Percentiles rank a stretch among this genome's conserved stretches.
Conservation (phyloP, 2,888 invertebrate genomes). For the Microlaimidae sp. region DNA sequence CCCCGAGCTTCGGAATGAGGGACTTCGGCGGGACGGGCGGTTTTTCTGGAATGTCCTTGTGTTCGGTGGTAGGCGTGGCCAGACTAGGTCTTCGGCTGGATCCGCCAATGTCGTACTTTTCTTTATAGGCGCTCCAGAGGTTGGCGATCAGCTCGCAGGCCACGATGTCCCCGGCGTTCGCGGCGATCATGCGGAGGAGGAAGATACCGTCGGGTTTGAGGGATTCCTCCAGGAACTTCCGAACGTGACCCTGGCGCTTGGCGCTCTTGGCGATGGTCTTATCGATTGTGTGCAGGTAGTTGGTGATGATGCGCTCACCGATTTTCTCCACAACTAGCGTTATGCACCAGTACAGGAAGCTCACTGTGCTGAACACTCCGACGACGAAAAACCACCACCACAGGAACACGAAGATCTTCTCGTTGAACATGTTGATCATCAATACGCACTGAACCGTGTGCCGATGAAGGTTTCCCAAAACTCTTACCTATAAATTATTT, state of each 20-base stretch:
- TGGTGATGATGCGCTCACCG: constrained; percentile 14
- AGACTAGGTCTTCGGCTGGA: too few relatives aligned
- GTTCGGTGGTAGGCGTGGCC: too few relatives aligned
- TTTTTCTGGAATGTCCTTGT: too few relatives aligned
- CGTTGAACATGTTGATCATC: constrained; percentile 19
- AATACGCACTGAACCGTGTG: constrained; percentile 34
- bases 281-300: background rate
- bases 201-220: constrained; percentile 4
- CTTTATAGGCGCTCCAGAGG: constrained; percentile 23
- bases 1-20: too few relatives aligned
- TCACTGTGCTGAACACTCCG: constrained; percentile 16
- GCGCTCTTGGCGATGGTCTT: background rate
- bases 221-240: background rate
- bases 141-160: constrained; percentile 27
- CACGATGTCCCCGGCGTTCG: constrained; percentile 32
- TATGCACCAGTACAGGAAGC: constrained; percentile 23
- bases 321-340: constrained; percentile 13
- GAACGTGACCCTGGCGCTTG: background rate
- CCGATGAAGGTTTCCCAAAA: constrained; percentile 30
- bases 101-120: background rate
- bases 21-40: background rate
- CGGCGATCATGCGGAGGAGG: constrained; percentile 18
- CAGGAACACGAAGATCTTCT: constrained; percentile 30
- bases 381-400: constrained; percentile 33
- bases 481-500: constrained; percentile 22